Conservation (phyloP, 2,797 vertebrate species). For the Sebastes kiyomatsui region DNA sequence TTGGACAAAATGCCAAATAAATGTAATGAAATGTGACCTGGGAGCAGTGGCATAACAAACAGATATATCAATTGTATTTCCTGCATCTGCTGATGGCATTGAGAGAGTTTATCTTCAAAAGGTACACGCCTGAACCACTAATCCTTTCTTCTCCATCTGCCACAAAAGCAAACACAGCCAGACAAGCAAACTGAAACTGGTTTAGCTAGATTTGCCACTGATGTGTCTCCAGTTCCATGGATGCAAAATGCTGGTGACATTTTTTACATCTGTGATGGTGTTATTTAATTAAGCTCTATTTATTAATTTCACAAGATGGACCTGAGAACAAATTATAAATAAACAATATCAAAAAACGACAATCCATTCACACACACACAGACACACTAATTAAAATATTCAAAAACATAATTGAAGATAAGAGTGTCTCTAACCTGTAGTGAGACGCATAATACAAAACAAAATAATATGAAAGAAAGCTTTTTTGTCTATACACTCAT, state of each 20-base stretch:
- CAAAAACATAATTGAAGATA: background rate
- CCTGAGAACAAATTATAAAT: background rate
- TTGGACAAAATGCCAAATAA: background rate
- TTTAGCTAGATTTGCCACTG: background rate
- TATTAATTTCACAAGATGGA: background rate
- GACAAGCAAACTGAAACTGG: background rate
- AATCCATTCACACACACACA: background rate
- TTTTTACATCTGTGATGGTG: background rate
- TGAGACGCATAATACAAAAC: background rate
- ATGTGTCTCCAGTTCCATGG: background rate
- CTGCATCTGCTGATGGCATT: background rate
- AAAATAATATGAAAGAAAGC: background rate
- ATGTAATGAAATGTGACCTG: background rate
- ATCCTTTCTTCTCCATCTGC: background rate
- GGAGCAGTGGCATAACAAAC: background rate
- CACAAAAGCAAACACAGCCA: conserved; percentile 11
- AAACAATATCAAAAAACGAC: background rate
- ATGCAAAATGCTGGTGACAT: background rate
- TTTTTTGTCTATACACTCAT: background rate
- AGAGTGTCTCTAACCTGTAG: background rate
- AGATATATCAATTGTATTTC: background rate
- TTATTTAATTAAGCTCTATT: background rate
- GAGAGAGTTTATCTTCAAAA: background rate
- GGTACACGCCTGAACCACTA: background rate
- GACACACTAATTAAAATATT: background rate